A percentile compares a stretch with the other conserved stretches of the same genome.
Conservation (phyloP, 2,888 invertebrate genomes). For the Nemurella pictetii region DNA sequence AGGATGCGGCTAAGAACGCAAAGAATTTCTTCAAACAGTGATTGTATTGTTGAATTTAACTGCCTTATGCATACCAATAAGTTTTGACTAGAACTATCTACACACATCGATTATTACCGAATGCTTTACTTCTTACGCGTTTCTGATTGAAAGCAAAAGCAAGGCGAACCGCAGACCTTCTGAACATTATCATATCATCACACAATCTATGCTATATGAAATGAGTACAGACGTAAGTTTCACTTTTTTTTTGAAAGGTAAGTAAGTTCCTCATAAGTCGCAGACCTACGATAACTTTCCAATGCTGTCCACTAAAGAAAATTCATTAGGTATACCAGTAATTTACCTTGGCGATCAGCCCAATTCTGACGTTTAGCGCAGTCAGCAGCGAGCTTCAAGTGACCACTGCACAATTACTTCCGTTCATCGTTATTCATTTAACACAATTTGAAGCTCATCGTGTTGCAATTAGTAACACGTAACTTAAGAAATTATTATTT, state of each 20-base stretch:
- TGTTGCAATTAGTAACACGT: background rate
- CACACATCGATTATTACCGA: background rate
- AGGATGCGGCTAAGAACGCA: background rate
- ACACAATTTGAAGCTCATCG: too few relatives aligned
- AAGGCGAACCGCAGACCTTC: background rate
- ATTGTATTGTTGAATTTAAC: too few relatives aligned
- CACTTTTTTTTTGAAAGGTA: slow-evolving; percentile 17
- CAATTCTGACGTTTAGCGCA: background rate
- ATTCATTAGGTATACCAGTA: background rate
- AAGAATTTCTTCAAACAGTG: too few relatives aligned
- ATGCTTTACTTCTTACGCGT: background rate
- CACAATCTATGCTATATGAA: slow-evolving; percentile 5
- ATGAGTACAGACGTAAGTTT: slow-evolving; percentile 7
- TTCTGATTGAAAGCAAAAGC: background rate
- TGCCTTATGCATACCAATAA: background rate
- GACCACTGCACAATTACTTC: background rate
- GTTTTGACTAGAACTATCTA: background rate
- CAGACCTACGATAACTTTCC: background rate
- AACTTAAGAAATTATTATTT: too few relatives aligned
- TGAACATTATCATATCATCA: background rate
- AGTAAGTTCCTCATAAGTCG: slow-evolving; percentile 6
- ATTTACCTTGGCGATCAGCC: background rate
- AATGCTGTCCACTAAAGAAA: background rate
- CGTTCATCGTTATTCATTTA: background rate
- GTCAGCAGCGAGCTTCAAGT: background rate